Evolutionary conservation across 2,113 vertebrate genomes (phyloP), one percentile per base, ranked within the genome.

Genomic region (Cynoglossus semilaevis): DNA sequence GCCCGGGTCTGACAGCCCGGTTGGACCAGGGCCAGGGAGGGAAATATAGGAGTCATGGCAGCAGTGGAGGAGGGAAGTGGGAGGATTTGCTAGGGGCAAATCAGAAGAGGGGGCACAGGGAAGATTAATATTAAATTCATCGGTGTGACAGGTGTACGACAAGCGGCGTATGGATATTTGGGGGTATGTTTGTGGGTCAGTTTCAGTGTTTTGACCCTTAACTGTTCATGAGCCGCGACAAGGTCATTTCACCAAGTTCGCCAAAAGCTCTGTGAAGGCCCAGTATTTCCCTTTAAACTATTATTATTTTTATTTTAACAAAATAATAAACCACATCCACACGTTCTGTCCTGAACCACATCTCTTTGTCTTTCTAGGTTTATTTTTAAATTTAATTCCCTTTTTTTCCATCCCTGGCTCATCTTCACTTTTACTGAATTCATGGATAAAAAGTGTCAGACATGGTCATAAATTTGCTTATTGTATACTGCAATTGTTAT

Each of bases 1-100:
- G 71, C 66, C 80, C 74, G 15, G 41, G 56, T 59, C 72, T 89
- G 87, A 90, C 86, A 89, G 89, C 85, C 79, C 57, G 48, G 77
- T 59, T 88, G 81, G 88, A 86, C 58, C 42, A 0, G 56, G 76
- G 83, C 89, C 89, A 89, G 70, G 74, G 58, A 68, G 44, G 67
- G 68, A 78, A 84, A 80, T 80, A 65, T 60, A 73, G 64, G 70
- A 83, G 78, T 79, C 67, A 73, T 38, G 53, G 80, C 59, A 68
- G 77, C 17, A 16, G 35, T 34, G 14, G 12, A 14, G 19, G 48
- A 14, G 15, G 22, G 49, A 29, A 15, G 22, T 15, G 22, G 46
- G 56, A 34, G 13, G 55, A 17, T 6, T 29, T 29, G 37, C 45
- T 36, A 15, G 37, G 18, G 42, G 56, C 35, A 45, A 47, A 40